Conservation (phyloP, 2,888 invertebrate species). For the Orgyia antiqua region DNA sequence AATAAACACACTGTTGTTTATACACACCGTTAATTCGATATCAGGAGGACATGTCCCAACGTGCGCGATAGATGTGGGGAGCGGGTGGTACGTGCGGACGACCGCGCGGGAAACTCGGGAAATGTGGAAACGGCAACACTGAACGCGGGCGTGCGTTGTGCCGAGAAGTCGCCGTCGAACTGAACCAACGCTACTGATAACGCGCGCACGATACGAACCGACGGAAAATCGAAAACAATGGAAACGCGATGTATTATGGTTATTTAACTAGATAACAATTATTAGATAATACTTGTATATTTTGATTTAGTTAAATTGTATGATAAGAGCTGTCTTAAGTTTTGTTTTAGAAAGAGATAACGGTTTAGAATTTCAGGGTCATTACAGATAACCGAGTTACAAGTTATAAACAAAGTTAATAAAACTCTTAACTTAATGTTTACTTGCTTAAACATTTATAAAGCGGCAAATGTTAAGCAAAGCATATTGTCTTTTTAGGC, state of each 20-base stretch:
- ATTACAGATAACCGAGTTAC: no score
- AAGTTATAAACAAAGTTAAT: no score
- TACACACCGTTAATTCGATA: slow-evolving; percentile 57
- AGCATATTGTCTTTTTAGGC: no score
- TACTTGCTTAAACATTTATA: no score
- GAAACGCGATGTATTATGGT: slow-evolving; percentile 48
- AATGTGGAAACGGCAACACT: slow-evolving; percentile 37
- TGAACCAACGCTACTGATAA: slow-evolving; percentile 63
- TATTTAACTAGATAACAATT: slow-evolving; percentile 43
- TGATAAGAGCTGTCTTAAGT: slow-evolving; percentile 15
- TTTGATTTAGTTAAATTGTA: slow-evolving; percentile 21
- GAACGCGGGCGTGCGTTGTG: slow-evolving; percentile 49
- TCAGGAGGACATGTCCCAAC: slow-evolving; percentile 59
- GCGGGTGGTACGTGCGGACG: slow-evolving; percentile 26
- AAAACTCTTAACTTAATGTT: no score
- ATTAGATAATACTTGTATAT: slow-evolving; percentile 27
- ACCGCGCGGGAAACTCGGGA: slow-evolving; percentile 49
- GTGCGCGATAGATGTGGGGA: slow-evolving; percentile 36
- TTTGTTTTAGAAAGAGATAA: no score
- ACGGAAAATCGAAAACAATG: slow-evolving; percentile 68
- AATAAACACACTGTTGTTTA: slow-evolving; percentile 42
- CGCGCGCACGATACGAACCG: slow-evolving; percentile 44
- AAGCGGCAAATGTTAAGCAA: no score
- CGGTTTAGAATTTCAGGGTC: no score
- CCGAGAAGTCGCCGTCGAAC: slow-evolving; percentile 49